Base-by-base conservation (phyloP, 2,888 invertebrate genomes). In the Coelopa pilipes region DNA sequence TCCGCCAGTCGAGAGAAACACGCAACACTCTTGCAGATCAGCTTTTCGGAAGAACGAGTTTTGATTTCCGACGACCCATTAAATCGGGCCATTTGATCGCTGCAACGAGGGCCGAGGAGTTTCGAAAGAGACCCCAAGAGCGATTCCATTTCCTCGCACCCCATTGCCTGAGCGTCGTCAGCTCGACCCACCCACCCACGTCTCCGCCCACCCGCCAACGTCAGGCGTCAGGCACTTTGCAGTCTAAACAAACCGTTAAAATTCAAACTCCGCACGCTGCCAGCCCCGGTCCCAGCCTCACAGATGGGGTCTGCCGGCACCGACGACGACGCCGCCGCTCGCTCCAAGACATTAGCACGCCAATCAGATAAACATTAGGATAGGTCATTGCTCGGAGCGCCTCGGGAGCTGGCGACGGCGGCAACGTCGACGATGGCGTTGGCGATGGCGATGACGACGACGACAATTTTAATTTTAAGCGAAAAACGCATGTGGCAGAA, bases 351-450 rank as follows among this genome's bases (percentile, higher is more conserved):
- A 34, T 34, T 34, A 34, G 34, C 34, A 53, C 53, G 53, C 34
- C 65, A 65, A 65, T 65, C 17, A 46, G 46, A 50, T 67, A 67
- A 67, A 67, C 50, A 50, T 79, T 80, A 77, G 74, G 79, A 78
- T 77, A 82, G 78, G 78, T 76, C 81, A 81, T 80, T 78, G 77
- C 76, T 75, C 74, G 55, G 4, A 34, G 34, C 34, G 34, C 34
- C 2, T 34, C 34, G 34, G 34, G 34, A 34, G 34, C 34, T 34
- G 34, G 34, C 34, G 34, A 34, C 34, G 2, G 34, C 34, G 34
- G 2, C 34, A 4, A 34, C 34, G 34, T 34, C 34, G 7, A 2
- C 53, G 53, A 13, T 49, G 49, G 49, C 49, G 10, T 10, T 49
- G 49, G 10, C 53, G 10, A 53, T 9, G 53, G 10, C 10, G 15